Evolutionary conservation across 2,888 invertebrate species (phyloP), one percentile per base, ranked within the genome.

Genomic region (Hedya salicella): DNA sequence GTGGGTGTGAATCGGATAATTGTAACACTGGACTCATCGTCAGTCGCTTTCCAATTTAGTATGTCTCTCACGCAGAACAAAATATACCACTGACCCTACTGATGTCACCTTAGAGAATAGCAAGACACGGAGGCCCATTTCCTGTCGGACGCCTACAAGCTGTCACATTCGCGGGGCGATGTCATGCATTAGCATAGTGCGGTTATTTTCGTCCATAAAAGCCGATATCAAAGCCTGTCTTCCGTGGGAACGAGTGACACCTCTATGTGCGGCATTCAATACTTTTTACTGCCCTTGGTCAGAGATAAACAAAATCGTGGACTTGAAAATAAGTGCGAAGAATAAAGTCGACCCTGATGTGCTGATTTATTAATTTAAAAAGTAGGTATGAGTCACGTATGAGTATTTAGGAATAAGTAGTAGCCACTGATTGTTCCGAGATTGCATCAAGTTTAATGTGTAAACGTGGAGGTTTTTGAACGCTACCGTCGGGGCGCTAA

Each of bases 211-310:
- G 19, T 16, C 54, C 61, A 54, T 53, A 60, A 66, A 66, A 40
- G 53, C 19, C 40, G 54, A 61, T 65, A 65, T 46, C 30, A 48
- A 61, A 32, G 54, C 50, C 36, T 39, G n/a, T 39, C 46, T 50
- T 14, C 39, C 30, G 25, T 56, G 40, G n/a, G 40, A 42, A 21
- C 42, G 39, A 44, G 52, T 52, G 57, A 52, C 64, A 65, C 44
- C 16, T 59, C 25, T 46, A 53, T 48, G 25, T 17, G 16, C 16
- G 32, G 71, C 70, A 72, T 69, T 66, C 66, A 61, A 71, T 68
- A 71, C 73, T 73, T 74, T 73, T 74, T 73, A 73, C 73, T 40
- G 57, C 32, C 4, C 40, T 13, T 42, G 13, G 8, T 14, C 42
- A 30, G 11, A 16, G 16, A 56, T 4, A 9, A 25, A 56, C 19